Conservation (phyloP, 2,113 vertebrate species). For the Hippocampus barbouri region DNA sequence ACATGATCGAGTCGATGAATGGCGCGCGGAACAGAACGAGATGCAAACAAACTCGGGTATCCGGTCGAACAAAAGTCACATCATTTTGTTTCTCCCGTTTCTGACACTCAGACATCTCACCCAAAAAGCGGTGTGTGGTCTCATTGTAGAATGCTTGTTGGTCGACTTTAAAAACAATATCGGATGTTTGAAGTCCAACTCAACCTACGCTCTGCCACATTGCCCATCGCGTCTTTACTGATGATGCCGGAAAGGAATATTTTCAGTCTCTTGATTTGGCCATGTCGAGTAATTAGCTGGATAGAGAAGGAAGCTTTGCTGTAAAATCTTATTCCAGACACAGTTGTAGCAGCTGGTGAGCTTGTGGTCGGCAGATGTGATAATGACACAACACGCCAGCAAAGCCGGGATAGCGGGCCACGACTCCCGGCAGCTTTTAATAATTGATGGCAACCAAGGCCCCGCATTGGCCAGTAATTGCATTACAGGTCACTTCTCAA, state of each 20-base stretch:
- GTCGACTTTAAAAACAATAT: background rate
- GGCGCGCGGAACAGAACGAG: background rate
- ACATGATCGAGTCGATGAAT: background rate
- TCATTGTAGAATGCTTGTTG: background rate
- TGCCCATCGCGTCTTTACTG: conserved; percentile 30
- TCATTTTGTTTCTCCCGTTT: background rate
- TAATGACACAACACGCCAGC: conserved; percentile 59
- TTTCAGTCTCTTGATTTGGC: conserved; percentile 52
- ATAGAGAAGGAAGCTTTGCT: conserved; percentile 47
- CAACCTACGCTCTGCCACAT: conserved; percentile 45
- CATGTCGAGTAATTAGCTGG: conserved; percentile 44
- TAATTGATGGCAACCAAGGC: conserved; percentile 76
- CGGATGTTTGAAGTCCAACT: conserved; percentile 9
- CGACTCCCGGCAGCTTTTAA: conserved; percentile 75
- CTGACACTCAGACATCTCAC: background rate
- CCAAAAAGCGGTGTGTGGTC: background rate
- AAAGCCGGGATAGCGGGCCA: conserved; percentile 55
- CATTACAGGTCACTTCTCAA: conserved; percentile 83
- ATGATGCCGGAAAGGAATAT: conserved; percentile 33
- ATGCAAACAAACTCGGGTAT: background rate
- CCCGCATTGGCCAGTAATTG: conserved; percentile 76
- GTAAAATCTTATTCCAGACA: conserved; percentile 60
- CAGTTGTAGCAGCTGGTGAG: conserved; percentile 61
- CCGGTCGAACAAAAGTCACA: background rate
- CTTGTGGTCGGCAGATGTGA: conserved; percentile 59